Conservation (phyloP, 2,888 invertebrate genomes). For the Heliconius ethilla region DNA sequence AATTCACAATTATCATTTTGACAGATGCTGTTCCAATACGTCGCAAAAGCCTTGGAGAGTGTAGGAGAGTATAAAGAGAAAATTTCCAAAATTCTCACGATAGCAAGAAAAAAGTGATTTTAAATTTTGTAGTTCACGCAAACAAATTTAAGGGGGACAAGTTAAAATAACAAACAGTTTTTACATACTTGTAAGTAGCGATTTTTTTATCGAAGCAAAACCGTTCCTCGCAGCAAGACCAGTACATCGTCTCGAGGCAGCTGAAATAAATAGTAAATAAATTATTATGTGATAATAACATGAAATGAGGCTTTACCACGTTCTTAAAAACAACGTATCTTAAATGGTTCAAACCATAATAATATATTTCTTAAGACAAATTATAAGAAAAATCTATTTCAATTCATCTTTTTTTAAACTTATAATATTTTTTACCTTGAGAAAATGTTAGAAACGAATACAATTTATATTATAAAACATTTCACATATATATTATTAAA, state of each 20-base stretch:
- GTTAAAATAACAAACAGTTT: not conserved
- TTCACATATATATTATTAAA: not conserved
- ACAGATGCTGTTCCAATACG: no score
- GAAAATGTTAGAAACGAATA: not conserved
- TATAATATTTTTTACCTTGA: not conserved
- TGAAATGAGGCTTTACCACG: no score
- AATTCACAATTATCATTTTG: not conserved
- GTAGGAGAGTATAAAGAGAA: not conserved
- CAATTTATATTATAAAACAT: not conserved
- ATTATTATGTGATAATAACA: not conserved
- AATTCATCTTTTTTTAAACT: no score
- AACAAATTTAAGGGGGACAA: not conserved
- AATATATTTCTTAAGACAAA: no score
- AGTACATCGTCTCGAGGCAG: slow-evolving; percentile 87
- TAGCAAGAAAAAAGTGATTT: not conserved
- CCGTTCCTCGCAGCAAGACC: slow-evolving; percentile 87
- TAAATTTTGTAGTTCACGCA: not conserved
- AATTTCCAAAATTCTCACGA: no score
- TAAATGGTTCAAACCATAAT: no score
- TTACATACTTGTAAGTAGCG: slow-evolving; percentile 79
- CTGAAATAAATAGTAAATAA: slow-evolving; percentile 63
- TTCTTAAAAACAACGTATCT: no score
- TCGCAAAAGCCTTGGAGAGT: no score
- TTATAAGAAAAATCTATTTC: no score
- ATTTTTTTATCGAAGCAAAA: slow-evolving; percentile 89